phyloP scores from a whole-genome alignment of 37 sponge, comb jelly and placozoan species.

The Beroe forskalii region DNA sequence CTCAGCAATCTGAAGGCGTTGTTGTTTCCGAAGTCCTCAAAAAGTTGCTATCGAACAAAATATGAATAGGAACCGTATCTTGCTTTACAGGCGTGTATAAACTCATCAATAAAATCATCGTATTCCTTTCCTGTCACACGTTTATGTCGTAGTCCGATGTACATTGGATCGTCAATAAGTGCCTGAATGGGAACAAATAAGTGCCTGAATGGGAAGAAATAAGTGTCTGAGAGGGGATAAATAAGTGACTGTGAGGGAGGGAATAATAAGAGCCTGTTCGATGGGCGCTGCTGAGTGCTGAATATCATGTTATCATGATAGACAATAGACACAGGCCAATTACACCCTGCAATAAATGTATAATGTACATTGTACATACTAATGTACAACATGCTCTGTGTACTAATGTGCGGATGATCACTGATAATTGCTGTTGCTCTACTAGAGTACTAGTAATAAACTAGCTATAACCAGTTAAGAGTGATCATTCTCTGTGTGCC shows the following conservation, averaged over 20 bases:
- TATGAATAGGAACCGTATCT: constrained; percentile 65
- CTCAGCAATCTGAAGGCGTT: constrained; percentile 61
- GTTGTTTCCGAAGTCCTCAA: constrained; percentile 65
- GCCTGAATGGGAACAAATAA: constrained; percentile 51
- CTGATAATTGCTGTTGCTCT: no score
- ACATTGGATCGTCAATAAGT: constrained; percentile 65
- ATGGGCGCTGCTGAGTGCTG: no score
- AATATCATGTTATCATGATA: no score
- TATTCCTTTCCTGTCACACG: constrained; percentile 50
- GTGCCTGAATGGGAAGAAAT: constrained; percentile 35
- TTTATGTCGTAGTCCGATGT: constrained; percentile 66
- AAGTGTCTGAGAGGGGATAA: constrained; percentile 6
- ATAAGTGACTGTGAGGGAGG: constrained; percentile 30
- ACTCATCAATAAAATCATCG: constrained; percentile 66
- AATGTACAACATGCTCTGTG: no score
- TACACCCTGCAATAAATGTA: no score
- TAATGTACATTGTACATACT: no score
- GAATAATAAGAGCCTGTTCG: no score
- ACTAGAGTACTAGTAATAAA: no score
- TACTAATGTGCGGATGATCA: no score
- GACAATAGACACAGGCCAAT: no score
- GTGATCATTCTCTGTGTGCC: no score
- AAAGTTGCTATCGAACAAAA: constrained; percentile 35
- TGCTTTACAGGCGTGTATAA: constrained; percentile 50
- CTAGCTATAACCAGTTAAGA: no score